Percentiles rank a stretch among this genome's conserved stretches.
Evolutionary conservation across 2,888 invertebrate genomes (phyloP).

Genomic region (Clivina fossor): DNA sequence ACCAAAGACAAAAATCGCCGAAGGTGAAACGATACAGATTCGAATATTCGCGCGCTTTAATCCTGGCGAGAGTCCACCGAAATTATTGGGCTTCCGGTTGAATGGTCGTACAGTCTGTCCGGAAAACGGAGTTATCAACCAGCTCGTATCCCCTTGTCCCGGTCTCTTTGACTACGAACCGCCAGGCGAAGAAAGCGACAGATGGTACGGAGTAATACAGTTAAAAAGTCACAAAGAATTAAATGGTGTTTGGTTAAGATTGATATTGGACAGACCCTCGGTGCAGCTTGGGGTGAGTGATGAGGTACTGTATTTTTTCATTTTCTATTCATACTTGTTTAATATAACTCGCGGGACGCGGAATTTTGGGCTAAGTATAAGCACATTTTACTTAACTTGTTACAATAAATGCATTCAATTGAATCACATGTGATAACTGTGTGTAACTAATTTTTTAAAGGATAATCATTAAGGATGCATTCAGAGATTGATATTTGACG

Average conservation of each 20-base stretch:
- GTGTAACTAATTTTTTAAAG: no score
- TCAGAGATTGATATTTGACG: no score
- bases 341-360: no score
- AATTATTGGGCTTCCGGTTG: slow-evolving; percentile 7
- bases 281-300: slow-evolving; percentile 44
- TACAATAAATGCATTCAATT: no score
- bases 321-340: slow-evolving; percentile 50
- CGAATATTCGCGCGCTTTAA: slow-evolving; percentile 3
- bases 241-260: slow-evolving; percentile 61
- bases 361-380: no score
- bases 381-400: no score
- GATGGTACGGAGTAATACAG: slow-evolving; percentile 65
- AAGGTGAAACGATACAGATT: slow-evolving; percentile 3
- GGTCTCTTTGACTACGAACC: slow-evolving; percentile 58
- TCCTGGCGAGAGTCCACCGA: neutral
- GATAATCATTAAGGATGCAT: no score
- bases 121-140: neutral
- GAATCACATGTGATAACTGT: no score
- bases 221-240: slow-evolving; percentile 58
- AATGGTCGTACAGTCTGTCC: slow-evolving; percentile 13
- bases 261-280: slow-evolving; percentile 54
- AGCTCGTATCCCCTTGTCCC: slow-evolving; percentile 18
- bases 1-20: neutral
- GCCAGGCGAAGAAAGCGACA: slow-evolving; percentile 57
- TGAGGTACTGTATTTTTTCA: slow-evolving; percentile 48